These are phyloP conservation scores for Varecia variegata DNA, from an alignment of 2,797 vertebrate species.

Conservation along the genomic window DNA sequence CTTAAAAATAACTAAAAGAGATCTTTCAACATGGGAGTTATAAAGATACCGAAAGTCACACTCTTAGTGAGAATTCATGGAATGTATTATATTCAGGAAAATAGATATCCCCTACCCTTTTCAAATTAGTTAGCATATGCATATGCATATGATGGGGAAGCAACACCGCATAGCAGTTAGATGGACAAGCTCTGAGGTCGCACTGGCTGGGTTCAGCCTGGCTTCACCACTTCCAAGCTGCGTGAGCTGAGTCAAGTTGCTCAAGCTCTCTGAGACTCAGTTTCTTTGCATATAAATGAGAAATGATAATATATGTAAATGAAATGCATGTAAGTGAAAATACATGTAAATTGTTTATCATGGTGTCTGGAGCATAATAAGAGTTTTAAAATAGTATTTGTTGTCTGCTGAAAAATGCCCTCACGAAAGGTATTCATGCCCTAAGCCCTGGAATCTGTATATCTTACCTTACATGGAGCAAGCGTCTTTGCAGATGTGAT, in stretches of 20 bases:
- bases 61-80: neutral
- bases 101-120: neutral
- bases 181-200: neutral
- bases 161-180: neutral
- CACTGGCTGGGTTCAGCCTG: neutral
- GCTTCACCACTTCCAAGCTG: neutral
- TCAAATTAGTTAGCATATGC: neutral
- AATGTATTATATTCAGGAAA: neutral
- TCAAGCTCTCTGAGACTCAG: neutral
- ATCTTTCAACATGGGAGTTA: neutral
- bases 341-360: neutral
- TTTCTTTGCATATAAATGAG: neutral
- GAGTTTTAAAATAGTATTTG: neutral
- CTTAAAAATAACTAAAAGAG: constrained; percentile 23
- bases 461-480: neutral
- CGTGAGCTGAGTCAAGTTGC: neutral
- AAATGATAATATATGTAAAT: neutral
- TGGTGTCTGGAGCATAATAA: neutral
- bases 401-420: neutral
- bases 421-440: neutral
- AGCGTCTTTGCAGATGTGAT: neutral
- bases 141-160: neutral
- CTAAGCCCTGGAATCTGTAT: neutral
- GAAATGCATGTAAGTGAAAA: neutral
- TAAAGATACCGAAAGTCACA: constrained; percentile 2